Conservation (phyloP, 2,113 vertebrate genomes). For the Nesoenas mayeri region DNA sequence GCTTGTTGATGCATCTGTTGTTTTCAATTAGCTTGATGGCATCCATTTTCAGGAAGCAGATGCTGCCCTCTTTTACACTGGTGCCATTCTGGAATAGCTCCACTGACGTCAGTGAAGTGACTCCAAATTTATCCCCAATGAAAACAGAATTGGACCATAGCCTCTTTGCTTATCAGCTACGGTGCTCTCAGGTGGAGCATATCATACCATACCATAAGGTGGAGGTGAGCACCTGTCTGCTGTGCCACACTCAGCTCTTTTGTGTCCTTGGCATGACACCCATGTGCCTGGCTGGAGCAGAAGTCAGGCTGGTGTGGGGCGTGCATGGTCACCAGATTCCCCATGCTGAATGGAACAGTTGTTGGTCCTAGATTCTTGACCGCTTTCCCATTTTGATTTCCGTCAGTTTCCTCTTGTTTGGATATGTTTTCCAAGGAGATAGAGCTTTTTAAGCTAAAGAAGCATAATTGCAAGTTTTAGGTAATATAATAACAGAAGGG, state of each 20-base stretch:
- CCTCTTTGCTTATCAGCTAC: background rate
- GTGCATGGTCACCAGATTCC: background rate
- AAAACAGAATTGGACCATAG: constrained; percentile 31
- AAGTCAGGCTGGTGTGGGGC: background rate
- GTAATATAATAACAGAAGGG: background rate
- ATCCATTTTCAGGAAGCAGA: constrained; percentile 75
- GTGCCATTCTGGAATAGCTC: constrained; percentile 53
- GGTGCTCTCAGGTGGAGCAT: too few species aligned
- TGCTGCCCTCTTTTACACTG: constrained; percentile 52
- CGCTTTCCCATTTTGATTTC: background rate
- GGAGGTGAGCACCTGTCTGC: background rate
- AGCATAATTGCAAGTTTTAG: background rate
- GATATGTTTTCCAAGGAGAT: background rate
- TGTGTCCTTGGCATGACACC: background rate
- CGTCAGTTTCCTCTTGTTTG: background rate
- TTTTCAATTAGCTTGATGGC: constrained; percentile 71
- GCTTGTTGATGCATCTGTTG: constrained; percentile 67
- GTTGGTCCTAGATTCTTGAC: background rate
- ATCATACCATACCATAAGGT: background rate
- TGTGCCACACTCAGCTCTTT: background rate
- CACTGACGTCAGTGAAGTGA: constrained; percentile 58
- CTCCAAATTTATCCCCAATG: constrained; percentile 43
- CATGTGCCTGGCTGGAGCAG: background rate
- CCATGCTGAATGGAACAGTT: background rate
- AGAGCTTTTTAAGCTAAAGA: background rate